phyloP scores from a whole-genome alignment of 1,140 invertebrate genomes.

The Augochlora pura region DNA sequence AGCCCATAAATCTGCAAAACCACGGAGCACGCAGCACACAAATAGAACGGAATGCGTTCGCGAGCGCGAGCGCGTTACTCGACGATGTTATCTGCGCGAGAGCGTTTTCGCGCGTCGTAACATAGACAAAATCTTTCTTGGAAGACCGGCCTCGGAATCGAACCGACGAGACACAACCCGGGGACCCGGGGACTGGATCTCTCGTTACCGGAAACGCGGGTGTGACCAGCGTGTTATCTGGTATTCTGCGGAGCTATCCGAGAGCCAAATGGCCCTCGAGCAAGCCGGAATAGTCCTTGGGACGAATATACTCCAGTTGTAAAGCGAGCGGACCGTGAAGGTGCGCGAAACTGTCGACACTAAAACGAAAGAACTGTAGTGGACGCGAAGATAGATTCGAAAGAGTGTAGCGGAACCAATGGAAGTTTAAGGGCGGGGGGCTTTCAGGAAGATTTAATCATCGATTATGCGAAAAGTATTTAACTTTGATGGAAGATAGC shows the following conservation, averaged over 20 bases:
- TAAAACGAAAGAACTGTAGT: too few relatives aligned
- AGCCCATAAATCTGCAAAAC: slow-evolving; percentile 28
- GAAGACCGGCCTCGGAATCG: slow-evolving; percentile 1
- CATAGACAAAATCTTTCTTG: slow-evolving; percentile 9
- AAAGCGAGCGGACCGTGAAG: neutral
- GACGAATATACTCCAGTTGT: neutral
- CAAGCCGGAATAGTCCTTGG: neutral
- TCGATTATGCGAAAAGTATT: too few relatives aligned
- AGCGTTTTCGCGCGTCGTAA: slow-evolving; percentile 13
- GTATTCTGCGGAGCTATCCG: neutral
- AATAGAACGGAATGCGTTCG: slow-evolving; percentile 30
- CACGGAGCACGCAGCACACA: slow-evolving; percentile 19
- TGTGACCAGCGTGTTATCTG: neutral
- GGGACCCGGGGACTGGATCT: neutral
- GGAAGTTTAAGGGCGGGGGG: too few relatives aligned
- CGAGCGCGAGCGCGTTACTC: too few relatives aligned
- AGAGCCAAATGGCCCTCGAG: neutral
- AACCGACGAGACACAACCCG: neutral
- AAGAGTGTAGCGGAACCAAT: too few relatives aligned
- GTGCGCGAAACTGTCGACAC: too few relatives aligned
- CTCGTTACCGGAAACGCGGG: neutral
- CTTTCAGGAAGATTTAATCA: too few relatives aligned
- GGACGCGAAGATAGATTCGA: too few relatives aligned
- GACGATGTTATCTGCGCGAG: slow-evolving; percentile 22
- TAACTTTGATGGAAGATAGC: too few relatives aligned